Percentiles rank a stretch among this genome's conserved stretches.
These are phyloP conservation scores for Craseonycteris thonglongyai DNA, from an alignment of 2,113 vertebrate genomes.

Conservation along the genomic window DNA sequence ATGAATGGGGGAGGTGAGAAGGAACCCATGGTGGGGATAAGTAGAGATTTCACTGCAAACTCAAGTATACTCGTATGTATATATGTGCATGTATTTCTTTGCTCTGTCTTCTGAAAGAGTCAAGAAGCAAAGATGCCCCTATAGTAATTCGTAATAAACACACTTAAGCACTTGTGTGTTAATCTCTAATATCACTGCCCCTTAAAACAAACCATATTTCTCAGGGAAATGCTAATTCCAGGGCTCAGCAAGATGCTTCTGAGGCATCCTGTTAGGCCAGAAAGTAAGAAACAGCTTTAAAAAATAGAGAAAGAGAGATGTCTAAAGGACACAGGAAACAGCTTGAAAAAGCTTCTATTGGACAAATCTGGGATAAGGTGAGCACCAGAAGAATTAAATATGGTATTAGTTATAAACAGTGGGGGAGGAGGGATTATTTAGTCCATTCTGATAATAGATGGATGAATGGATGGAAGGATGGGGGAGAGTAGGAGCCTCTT, in stretches of 20 bases:
- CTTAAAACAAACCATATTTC: neutral
- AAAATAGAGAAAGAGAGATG: neutral
- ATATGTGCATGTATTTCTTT: neutral
- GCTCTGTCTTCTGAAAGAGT: neutral
- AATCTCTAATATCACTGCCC: neutral
- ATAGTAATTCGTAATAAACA: neutral
- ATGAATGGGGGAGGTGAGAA: neutral
- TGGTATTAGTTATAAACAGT: neutral
- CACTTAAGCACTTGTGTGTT: neutral
- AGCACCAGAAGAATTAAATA: neutral
- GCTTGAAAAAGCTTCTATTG: neutral
- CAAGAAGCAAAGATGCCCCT: neutral
- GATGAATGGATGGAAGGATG: neutral
- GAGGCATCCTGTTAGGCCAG: neutral
- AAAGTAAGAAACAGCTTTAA: neutral
- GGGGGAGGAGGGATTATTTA: neutral
- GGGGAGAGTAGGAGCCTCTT: neutral
- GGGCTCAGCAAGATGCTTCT: neutral
- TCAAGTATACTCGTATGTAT: neutral
- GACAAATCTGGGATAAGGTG: neutral
- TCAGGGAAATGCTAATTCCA: neutral
- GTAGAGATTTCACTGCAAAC: neutral
- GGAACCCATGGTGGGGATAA: neutral
- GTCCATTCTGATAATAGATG: neutral
- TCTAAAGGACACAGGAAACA: neutral